These are phyloP conservation scores for Gallinago media DNA, from an alignment of 2,113 vertebrate species.

Conservation along the genomic window DNA sequence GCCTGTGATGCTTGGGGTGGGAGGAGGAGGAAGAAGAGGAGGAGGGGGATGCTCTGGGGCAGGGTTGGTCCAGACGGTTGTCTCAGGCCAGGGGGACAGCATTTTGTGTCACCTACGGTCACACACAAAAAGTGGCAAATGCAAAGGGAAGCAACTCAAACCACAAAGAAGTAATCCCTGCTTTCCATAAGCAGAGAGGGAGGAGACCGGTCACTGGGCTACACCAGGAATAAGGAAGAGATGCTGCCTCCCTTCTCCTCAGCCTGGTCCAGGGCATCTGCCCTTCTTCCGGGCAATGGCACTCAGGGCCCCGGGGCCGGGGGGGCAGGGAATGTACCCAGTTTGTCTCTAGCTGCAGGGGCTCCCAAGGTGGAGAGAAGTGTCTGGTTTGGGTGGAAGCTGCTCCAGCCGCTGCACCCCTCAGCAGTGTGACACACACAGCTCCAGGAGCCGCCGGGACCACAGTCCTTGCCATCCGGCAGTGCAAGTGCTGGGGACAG, in stretches of 20 bases:
- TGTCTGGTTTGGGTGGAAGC: conserved; percentile 73
- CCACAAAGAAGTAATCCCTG: not conserved
- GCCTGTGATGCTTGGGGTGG: not conserved
- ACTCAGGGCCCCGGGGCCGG: fast-evolving
- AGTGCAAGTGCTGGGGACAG: conserved; percentile 70
- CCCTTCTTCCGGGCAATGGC: not conserved
- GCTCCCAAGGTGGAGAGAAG: not conserved
- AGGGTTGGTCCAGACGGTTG: not conserved
- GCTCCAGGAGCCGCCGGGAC: conserved; percentile 60
- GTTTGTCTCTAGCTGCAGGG: not conserved
- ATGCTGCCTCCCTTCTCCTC: not conserved
- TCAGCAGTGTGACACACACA: conserved; percentile 43
- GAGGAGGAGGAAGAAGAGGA: not conserved
- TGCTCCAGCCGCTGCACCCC: conserved; percentile 59
- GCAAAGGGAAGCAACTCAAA: not conserved
- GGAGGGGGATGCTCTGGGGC: not conserved
- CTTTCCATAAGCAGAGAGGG: not conserved
- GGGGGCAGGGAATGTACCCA: fast-evolving
- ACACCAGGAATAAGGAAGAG: not conserved
- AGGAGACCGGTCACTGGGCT: fast-evolving
- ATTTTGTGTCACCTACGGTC: not conserved
- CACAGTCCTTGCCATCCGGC: conserved; percentile 65
- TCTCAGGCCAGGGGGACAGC: not conserved
- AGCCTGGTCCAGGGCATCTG: not conserved
- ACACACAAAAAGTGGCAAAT: not conserved